Conservation (phyloP, 2,797 vertebrate species). For the Anabacerthia variegaticeps region DNA sequence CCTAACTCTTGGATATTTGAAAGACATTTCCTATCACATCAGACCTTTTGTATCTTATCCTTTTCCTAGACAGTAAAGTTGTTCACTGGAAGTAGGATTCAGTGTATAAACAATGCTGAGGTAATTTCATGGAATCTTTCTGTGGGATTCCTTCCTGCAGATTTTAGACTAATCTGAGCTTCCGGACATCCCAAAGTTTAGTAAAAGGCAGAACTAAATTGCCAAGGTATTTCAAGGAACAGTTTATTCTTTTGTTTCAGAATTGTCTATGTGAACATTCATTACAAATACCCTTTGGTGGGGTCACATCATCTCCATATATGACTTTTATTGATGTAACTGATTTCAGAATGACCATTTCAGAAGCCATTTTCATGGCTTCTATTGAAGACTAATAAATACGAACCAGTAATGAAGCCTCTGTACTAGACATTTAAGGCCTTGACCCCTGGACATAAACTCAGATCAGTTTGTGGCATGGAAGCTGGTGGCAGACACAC, state of each 20-base stretch:
- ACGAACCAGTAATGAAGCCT: background rate
- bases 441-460: background rate
- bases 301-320: background rate
- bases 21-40: background rate
- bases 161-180: background rate
- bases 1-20: background rate
- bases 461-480: background rate
- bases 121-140: background rate
- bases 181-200: background rate
- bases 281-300: background rate
- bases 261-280: background rate
- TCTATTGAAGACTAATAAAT: background rate
- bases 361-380: background rate
- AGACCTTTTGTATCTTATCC: background rate
- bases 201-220: background rate
- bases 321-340: background rate
- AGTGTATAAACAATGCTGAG: background rate
- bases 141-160: background rate
- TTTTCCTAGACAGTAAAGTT: background rate
- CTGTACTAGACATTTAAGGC: background rate
- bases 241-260: background rate
- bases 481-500: background rate
- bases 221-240: background rate
- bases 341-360: background rate
- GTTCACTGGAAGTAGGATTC: background rate